Evolutionary conservation across 2,888 invertebrate species (phyloP), one percentile per base, ranked within the genome.

Genomic region (Therioaphis trifolii): DNA sequence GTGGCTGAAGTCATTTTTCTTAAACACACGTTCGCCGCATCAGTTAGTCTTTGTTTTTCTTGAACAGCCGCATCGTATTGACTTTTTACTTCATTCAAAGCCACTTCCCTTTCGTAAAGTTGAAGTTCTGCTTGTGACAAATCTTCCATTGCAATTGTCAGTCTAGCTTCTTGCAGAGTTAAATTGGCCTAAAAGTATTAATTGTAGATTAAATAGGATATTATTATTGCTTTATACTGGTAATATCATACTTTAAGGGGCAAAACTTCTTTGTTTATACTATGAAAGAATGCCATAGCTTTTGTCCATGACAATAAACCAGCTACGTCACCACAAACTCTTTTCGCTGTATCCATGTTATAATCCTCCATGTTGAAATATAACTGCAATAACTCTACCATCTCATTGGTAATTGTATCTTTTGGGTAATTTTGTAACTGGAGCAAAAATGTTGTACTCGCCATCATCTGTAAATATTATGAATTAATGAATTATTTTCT

Each of bases 1-100:
- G 97, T 97, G 0, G 98, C 98, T 0, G 97, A 96, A 69, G 94
- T 96, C 98, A 98, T 98, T 91, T 98, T 98, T 43, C 96, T 91
- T 63, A 97, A 89, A 87, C 98, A 98, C 0, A 94, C 92, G 88
- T 97, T 96, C 0, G 98, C 97, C 75, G 97, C 98, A 87, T 97
- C 97, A 0, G 95, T 95, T 24, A 98, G 89, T 85, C 95, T 91
- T 89, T 97, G 95, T 88, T 98, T 98, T 88, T 98, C 97, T 77
- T 94, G 92, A 71, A 98, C 96, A 0, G 98, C 98, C 49, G 94
- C 92, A 88, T 98, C 97, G 88, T 98, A 98, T 88, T 96, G 95
- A 85, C 95, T 94, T 89, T 97, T 97, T 0, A 98, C 98, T 87
- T 93, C 93, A 87, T 94, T 93, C 76, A 98, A 89, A 2, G 97